These are phyloP conservation scores for Mizuhopecten yessoensis DNA, from an alignment of 1,140 invertebrate species.

Conservation along the genomic window DNA sequence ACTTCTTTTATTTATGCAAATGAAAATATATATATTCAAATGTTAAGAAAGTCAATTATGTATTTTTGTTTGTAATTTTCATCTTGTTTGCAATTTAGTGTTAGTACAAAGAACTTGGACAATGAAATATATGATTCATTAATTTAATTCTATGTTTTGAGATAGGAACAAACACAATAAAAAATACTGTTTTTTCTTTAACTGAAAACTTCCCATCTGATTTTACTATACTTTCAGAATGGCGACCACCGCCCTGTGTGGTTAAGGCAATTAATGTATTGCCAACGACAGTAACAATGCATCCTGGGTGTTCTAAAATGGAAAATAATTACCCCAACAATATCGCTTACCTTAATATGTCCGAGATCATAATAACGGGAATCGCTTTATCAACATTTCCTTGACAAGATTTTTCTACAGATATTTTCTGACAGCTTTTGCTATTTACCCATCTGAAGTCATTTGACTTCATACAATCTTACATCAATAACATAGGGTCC, in stretches of 20 bases:
- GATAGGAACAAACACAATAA: no score
- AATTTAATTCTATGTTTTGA: no score
- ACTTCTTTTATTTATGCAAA: no score
- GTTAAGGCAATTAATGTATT: neutral
- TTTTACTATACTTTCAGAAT: neutral
- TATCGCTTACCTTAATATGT: neutral
- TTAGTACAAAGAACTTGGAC: no score
- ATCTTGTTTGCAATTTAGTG: no score
- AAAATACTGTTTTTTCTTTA: no score
- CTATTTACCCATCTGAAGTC: neutral
- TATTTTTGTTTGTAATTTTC: no score
- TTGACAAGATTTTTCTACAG: slow-evolving; percentile 11
- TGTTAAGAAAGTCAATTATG: no score
- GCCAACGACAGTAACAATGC: neutral
- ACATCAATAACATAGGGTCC: no score
- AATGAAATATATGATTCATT: no score
- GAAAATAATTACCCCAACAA: neutral
- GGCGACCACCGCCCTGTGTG: neutral
- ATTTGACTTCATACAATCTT: neutral
- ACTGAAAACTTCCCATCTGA: neutral
- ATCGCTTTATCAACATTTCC: neutral
- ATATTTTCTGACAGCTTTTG: neutral
- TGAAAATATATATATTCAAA: no score
- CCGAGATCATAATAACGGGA: neutral
- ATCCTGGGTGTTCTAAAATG: neutral